Conservation (phyloP, 2,113 vertebrate genomes). For the Otus sunia region DNA sequence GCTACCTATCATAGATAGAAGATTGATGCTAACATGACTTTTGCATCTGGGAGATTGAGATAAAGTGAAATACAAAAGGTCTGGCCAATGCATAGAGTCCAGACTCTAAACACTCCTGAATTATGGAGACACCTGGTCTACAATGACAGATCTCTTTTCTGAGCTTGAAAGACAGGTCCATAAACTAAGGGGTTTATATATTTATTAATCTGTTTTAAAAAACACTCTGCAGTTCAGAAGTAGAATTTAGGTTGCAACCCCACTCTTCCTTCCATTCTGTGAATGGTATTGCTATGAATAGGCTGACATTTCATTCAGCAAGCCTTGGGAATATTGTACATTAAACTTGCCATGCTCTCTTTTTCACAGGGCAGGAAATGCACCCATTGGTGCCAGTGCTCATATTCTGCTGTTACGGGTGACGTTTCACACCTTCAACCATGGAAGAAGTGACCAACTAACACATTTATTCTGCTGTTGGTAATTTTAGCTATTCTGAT, state of each 20-base stretch:
- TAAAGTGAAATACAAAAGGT: neutral
- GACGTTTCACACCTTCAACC: accelerated
- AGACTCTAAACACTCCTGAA: neutral
- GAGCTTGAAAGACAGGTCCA: neutral
- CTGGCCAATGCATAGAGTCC: neutral
- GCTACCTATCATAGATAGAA: neutral
- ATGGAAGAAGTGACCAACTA: neutral
- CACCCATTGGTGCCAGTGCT: neutral
- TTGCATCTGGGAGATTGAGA: neutral
- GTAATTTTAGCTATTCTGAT: neutral
- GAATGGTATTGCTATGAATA: neutral
- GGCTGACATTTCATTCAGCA: neutral
- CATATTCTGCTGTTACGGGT: neutral
- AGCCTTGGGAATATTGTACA: neutral
- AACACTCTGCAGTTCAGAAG: neutral
- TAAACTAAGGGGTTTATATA: neutral
- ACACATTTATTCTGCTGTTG: neutral
- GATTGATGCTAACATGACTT: neutral
- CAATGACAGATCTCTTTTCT: neutral
- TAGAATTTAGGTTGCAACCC: neutral
- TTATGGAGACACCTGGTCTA: neutral
- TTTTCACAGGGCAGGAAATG: neutral
- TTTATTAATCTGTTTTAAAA: neutral
- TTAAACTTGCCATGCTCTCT: neutral
- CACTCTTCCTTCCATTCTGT: neutral